Base-by-base conservation (phyloP, 2,113 vertebrate species). In the Psilopsiagon aurifrons region DNA sequence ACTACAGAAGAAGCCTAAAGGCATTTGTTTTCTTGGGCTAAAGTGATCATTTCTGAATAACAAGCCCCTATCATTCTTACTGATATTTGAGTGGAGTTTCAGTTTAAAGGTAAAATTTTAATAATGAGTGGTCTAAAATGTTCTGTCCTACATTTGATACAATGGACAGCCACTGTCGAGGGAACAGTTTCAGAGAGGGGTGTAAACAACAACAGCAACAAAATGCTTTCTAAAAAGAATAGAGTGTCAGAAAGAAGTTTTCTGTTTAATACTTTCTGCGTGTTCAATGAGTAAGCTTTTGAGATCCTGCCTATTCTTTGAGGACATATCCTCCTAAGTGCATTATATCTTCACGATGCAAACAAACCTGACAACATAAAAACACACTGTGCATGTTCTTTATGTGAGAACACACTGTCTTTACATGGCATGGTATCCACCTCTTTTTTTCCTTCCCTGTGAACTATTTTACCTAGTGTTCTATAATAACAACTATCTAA, bases 151-250 rank as follows among this genome's bases (percentile, higher is more conserved):
- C 13, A 54, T 31, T 70, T 57, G 23, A 78, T 27, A 74, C 2
- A 68, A 54, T 22, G 49, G 20, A 82, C 82, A 64, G 43, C 46
- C 0, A 0, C 64, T 71, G 23, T 23, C 46, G 75, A 63, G 62
- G 71, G 86, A 86, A 66, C 24, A 52, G 41, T 25, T 49, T 77
- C 5, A 17, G 25, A 8, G 13, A 10, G 6, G 9, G 4, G 10
- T 1, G 33, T 35, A 9, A 20, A 29, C 23, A 68, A 15, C 25
- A 35, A 17, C 5, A 69, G 13, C 24, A 77, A 49, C 0, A 0
- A 78, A 69, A 80, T n/a, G 2, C 16, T 88, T 81, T 79, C 44
- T 67, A 15, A 51, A 92, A 66, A n/a, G 29, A 71, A 37, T 5
- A 57, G 46, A n/a, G 19, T 55, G 13, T 2, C 37, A 83, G 39